Percentiles rank a stretch among this genome's conserved stretches.
Conservation (phyloP, 2,113 vertebrate species). For the Tenebrosternarchus preto region DNA sequence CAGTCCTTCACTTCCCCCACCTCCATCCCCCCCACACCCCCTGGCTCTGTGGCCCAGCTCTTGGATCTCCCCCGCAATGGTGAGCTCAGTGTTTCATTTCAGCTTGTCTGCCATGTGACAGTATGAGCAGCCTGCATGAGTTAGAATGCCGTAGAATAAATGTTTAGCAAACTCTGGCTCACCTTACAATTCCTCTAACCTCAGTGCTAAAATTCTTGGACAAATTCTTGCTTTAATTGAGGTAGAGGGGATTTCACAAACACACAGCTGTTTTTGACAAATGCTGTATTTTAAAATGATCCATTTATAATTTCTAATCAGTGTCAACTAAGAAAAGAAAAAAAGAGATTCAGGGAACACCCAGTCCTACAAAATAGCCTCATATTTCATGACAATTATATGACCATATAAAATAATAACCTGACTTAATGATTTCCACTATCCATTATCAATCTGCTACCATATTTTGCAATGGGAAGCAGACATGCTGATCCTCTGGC, state of each 20-base stretch:
- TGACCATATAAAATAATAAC: not conserved
- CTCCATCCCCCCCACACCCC: too few species aligned
- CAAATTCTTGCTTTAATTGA: conserved; percentile 57
- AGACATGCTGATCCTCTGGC: not conserved
- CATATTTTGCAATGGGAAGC: not conserved
- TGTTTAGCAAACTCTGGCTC: conserved; percentile 49
- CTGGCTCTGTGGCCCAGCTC: not conserved
- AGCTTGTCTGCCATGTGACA: conserved; percentile 37
- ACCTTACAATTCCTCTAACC: conserved; percentile 68
- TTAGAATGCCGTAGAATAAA: conserved; percentile 53
- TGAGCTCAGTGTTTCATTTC: conserved; percentile 20
- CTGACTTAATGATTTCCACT: not conserved
- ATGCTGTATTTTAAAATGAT: conserved; percentile 70
- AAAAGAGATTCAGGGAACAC: not conserved
- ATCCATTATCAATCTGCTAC: not conserved
- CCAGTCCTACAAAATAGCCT: not conserved
- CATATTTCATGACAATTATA: not conserved
- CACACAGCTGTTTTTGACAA: conserved; percentile 63
- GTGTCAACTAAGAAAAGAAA: conserved; percentile 19
- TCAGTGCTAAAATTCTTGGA: conserved; percentile 71
- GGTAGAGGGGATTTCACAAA: conserved; percentile 60
- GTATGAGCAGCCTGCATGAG: conserved; percentile 40
- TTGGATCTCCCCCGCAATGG: not conserved
- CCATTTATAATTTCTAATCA: conserved; percentile 70
- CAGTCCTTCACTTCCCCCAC: too few species aligned